Evolutionary conservation across 2,797 vertebrate genomes (phyloP).

Genomic region (Lemur catta): DNA sequence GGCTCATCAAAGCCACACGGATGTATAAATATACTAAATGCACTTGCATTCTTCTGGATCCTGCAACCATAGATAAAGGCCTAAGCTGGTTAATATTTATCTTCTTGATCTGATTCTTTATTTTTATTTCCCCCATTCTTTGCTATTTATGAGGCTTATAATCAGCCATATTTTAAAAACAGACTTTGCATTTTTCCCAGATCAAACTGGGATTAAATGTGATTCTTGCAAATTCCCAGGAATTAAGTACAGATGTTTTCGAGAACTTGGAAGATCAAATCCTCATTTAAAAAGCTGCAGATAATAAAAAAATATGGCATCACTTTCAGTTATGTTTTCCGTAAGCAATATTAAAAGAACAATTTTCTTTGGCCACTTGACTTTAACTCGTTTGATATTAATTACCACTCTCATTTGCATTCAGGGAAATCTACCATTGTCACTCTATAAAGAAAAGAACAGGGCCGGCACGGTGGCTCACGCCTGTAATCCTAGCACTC

Average conservation of each 20-base stretch:
- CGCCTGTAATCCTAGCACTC: too few relatives aligned
- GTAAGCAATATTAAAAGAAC: slow-evolving; percentile 11
- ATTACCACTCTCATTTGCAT: neutral
- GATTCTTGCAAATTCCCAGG: slow-evolving; percentile 8
- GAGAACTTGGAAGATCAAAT: neutral
- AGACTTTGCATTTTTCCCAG: neutral
- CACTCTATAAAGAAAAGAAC: neutral
- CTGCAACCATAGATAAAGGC: neutral
- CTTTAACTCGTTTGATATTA: neutral
- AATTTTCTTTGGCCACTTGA: slow-evolving; percentile 38
- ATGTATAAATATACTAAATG: neutral
- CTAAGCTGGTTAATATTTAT: slow-evolving; percentile 26
- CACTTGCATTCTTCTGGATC: neutral
- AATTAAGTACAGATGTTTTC: neutral
- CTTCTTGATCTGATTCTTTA: neutral
- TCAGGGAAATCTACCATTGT: neutral
- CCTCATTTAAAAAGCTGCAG: neutral
- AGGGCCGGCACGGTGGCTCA: too few relatives aligned
- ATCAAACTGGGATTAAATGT: neutral
- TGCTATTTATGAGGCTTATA: slow-evolving; percentile 7
- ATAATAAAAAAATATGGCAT: slow-evolving; percentile 20
- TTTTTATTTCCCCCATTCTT: slow-evolving; percentile 6
- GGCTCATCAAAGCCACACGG: neutral
- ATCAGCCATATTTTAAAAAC: neutral
- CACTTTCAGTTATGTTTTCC: slow-evolving; percentile 17